Evolutionary conservation across 2,113 vertebrate genomes (phyloP).

Genomic region (Chlorodrepanis virens): DNA sequence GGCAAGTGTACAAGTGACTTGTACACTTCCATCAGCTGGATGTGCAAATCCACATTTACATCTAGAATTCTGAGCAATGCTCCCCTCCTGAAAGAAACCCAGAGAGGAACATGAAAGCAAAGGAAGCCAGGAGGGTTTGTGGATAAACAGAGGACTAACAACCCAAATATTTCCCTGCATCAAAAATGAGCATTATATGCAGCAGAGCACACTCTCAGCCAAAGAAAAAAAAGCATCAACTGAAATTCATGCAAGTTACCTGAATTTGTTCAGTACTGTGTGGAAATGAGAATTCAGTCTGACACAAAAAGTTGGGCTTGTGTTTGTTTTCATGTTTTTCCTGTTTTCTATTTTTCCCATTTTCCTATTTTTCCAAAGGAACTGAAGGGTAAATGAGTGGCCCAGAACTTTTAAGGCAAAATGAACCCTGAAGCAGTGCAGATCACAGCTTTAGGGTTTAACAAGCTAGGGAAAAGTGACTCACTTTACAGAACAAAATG

Average conservation of each 20-base stretch:
- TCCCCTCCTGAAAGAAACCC: not conserved
- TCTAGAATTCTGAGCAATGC: not conserved
- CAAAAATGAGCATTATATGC: not conserved
- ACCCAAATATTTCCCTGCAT: no score
- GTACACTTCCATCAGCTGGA: not conserved
- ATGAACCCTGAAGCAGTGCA: not conserved
- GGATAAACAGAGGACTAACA: not conserved
- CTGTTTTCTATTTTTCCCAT: not conserved
- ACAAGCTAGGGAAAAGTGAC: not conserved
- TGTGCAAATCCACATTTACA: fast-evolving
- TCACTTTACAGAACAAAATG: not conserved
- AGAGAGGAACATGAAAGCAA: not conserved
- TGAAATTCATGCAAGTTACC: not conserved
- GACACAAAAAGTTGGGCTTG: not conserved
- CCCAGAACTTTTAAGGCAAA: not conserved
- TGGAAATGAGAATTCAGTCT: not conserved
- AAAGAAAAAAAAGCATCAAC: not conserved
- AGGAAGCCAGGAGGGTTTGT: not conserved
- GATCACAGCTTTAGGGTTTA: not conserved
- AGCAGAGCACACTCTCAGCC: not conserved
- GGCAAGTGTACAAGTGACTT: not conserved
- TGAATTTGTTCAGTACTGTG: not conserved
- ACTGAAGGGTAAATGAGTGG: not conserved
- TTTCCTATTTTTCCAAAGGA: not conserved
- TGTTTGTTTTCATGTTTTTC: not conserved